Conservation (phyloP, 1,140 invertebrate genomes). For the Musca vetustissima region DNA sequence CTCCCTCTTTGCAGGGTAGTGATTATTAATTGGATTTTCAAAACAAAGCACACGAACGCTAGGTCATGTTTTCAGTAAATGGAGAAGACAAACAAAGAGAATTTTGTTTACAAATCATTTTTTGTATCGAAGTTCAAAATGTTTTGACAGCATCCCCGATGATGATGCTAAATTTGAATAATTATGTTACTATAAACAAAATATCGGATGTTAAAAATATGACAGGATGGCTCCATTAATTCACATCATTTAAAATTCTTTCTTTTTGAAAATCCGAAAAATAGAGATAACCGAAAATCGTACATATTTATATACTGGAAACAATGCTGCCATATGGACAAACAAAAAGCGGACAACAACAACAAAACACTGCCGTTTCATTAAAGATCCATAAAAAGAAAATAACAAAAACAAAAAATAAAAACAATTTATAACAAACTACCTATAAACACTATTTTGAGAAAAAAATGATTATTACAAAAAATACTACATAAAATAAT, state of each 20-base stretch:
- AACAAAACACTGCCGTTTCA: slow-evolving; percentile 7
- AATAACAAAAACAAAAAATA: neutral
- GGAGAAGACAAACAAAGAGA: neutral
- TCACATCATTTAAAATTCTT: neutral
- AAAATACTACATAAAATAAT: slow-evolving; percentile 13
- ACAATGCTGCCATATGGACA: neutral
- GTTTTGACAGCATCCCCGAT: too few species aligned
- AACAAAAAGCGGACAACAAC: too few species aligned
- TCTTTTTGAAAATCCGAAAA: neutral
- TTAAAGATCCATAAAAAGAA: neutral
- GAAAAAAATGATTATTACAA: too few species aligned
- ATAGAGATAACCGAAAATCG: neutral
- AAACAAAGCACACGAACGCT: too few species aligned
- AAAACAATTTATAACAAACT: neutral
- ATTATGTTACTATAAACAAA: too few species aligned
- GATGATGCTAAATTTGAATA: too few species aligned
- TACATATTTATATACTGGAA: neutral
- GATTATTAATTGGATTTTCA: slow-evolving; percentile 1
- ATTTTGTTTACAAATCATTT: too few species aligned
- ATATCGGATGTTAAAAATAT: neutral
- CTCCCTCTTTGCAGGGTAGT: neutral
- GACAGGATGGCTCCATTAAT: neutral
- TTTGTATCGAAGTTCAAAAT: too few species aligned
- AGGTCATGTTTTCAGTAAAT: neutral
- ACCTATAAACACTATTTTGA: too few species aligned